Conservation (phyloP, 2,888 invertebrate genomes). For the Aleiodes testaceus region DNA sequence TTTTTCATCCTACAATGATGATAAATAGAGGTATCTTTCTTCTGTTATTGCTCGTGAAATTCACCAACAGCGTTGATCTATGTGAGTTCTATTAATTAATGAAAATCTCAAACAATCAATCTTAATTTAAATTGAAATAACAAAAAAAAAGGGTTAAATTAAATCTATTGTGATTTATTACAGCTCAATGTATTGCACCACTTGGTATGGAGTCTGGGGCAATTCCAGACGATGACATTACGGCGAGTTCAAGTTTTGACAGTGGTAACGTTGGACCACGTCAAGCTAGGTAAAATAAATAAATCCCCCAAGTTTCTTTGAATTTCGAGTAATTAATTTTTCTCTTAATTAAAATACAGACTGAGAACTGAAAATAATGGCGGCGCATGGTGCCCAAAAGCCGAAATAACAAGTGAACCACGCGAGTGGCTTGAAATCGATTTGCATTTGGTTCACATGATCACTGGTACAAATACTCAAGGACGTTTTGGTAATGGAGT, state of each 20-base stretch:
- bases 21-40: constrained; percentile 7
- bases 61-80: constrained; percentile 36
- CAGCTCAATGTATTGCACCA: constrained; percentile 77
- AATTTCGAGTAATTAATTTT: constrained; percentile 14
- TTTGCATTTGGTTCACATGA: constrained; percentile 77
- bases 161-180: constrained; percentile 50
- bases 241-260: constrained; percentile 80
- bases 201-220: constrained; percentile 80
- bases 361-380: constrained; percentile 79
- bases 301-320: too few relatives aligned
- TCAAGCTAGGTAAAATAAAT: constrained; percentile 76
- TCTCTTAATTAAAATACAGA: constrained; percentile 71
- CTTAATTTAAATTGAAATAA: background rate
- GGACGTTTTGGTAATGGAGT: constrained; percentile 83
- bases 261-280: constrained; percentile 79
- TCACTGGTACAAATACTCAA: constrained; percentile 79
- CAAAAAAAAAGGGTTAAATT: background rate
- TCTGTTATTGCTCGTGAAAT: constrained; percentile 31
- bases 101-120: background rate
- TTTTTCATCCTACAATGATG: constrained; percentile 20
- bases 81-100: constrained; percentile 39
- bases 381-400: constrained; percentile 85
- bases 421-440: constrained; percentile 78
- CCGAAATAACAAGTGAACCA: constrained; percentile 75
- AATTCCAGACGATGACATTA: constrained; percentile 78